Conservation (phyloP, 2,888 invertebrate species). For the Rhingia rostrata region DNA sequence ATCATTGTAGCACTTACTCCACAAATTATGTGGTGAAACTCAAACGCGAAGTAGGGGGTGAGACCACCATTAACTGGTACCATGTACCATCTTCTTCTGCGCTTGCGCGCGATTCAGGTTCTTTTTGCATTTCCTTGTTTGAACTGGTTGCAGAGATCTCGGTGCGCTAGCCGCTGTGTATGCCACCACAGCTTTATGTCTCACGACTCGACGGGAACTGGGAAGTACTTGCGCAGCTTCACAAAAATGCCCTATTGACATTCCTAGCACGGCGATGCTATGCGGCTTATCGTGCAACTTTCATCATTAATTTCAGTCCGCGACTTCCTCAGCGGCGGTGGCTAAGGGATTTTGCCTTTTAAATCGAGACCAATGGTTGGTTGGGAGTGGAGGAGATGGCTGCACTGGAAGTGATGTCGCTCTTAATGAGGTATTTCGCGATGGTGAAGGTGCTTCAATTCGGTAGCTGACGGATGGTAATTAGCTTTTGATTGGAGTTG, state of each 20-base stretch:
- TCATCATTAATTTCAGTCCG: constrained; percentile 61
- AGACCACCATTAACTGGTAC: not conserved
- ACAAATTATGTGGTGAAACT: constrained; percentile 4
- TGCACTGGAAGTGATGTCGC: constrained; percentile 9
- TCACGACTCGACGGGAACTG: constrained; percentile 49
- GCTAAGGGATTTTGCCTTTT: constrained; percentile 27
- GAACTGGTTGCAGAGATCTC: constrained; percentile 46
- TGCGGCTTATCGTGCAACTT: constrained; percentile 65
- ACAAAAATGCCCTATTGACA: constrained; percentile 69
- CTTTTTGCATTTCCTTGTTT: constrained; percentile 66
- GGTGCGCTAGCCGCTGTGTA: constrained; percentile 1
- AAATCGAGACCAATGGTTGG: not conserved
- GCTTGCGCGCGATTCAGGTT: constrained; percentile 53
- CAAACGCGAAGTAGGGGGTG: not conserved
- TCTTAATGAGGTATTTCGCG: constrained; percentile 5
- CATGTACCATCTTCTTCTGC: constrained; percentile 41
- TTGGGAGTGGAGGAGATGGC: not conserved
- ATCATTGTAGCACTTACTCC: constrained; percentile 14
- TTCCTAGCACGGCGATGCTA: constrained; percentile 14
- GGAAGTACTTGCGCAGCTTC: constrained; percentile 47
- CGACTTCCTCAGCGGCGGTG: constrained; percentile 4
- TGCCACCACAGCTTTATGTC: constrained; percentile 7
- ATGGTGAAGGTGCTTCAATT: not conserved
- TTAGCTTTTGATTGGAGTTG: constrained; percentile 47
- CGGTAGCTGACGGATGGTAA: constrained; percentile 36